Percentiles rank a stretch among this genome's conserved stretches.
phyloP scores from a whole-genome alignment of 2,888 invertebrate species.

The Theristus sp. region DNA sequence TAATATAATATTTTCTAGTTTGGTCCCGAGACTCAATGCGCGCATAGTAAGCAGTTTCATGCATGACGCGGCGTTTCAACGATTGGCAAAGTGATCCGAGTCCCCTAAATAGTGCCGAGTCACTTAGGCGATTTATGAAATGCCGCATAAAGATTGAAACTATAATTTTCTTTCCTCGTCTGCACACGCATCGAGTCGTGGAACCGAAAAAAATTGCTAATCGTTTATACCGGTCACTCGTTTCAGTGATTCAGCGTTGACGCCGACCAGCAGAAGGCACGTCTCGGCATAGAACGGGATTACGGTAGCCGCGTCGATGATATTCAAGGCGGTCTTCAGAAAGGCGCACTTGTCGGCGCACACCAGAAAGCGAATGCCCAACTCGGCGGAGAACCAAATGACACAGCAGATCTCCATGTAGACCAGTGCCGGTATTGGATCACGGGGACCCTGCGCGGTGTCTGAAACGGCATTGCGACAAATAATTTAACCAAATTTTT shows the following conservation, averaged over 20 bases:
- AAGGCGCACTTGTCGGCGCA: background rate
- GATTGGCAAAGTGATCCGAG: no score
- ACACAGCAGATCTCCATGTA: conserved; percentile 14
- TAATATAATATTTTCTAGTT: no score
- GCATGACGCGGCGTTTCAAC: no score
- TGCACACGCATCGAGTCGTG: no score
- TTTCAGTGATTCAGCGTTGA: conserved; percentile 7
- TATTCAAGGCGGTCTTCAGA: conserved; percentile 17
- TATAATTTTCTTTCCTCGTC: no score
- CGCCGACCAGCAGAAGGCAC: conserved; percentile 13
- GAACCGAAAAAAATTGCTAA: no score
- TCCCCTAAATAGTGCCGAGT: no score
- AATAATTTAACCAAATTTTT: background rate
- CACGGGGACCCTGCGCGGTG: background rate
- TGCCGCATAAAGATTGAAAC: no score
- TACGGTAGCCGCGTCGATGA: conserved; percentile 21
- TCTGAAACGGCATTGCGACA: no score
- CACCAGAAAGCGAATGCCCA: background rate
- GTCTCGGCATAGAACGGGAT: conserved; percentile 13
- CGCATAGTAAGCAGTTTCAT: no score
- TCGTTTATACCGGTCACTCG: background rate
- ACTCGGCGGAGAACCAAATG: conserved; percentile 22
- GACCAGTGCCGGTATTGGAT: background rate
- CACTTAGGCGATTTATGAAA: no score
- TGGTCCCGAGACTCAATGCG: no score